A percentile compares a stretch with the other conserved stretches of the same genome.
Conservation (phyloP, 2,113 vertebrate genomes). For the Psilopsiagon aymara region DNA sequence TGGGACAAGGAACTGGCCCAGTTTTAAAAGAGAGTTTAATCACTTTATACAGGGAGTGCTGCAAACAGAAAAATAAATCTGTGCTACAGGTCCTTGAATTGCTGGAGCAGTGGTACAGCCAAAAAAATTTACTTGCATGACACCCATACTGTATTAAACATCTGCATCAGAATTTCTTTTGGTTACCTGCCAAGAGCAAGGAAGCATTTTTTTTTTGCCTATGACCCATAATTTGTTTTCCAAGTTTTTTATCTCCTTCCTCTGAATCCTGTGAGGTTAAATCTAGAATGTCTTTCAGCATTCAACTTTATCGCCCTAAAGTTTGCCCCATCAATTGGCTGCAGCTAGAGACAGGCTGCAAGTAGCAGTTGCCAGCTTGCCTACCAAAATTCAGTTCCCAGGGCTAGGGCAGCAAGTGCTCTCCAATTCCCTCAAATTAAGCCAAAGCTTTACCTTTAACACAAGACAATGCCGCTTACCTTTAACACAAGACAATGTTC, state of each 20-base stretch:
- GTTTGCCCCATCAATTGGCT: not conserved
- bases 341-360: not conserved
- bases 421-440: not conserved
- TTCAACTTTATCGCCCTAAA: not conserved
- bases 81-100: not conserved
- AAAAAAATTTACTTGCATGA: not conserved
- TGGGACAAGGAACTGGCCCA: not conserved
- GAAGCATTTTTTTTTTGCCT: not conserved
- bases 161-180: not conserved
- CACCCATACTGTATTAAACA: not conserved
- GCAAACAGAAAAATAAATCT: not conserved
- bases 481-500: not conserved
- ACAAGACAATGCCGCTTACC: not conserved
- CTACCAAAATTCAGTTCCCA: not conserved
- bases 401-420: not conserved
- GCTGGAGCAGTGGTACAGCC: not conserved
- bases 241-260: not conserved
- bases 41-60: not conserved
- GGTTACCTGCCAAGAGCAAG: not conserved
- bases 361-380: not conserved
- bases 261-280: not conserved
- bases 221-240: not conserved
- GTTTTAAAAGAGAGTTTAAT: not conserved
- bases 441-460: not conserved
- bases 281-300: not conserved